Evolutionary conservation across 2,113 vertebrate genomes (phyloP), one percentile per base, ranked within the genome.

Genomic region (Ammospiza caudacuta): DNA sequence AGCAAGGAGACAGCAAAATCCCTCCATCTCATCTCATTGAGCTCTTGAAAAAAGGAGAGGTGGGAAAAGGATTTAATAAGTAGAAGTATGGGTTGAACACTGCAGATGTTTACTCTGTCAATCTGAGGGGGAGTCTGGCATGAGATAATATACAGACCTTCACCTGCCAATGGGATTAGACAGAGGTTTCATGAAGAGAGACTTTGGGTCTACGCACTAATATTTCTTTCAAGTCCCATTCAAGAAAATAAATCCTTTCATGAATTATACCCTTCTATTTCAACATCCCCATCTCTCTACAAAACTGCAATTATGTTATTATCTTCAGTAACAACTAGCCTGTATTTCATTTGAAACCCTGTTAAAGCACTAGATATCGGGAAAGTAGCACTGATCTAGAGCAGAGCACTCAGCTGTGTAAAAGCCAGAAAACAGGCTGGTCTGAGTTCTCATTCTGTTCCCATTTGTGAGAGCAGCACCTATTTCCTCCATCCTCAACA

Each of bases 241-340:
- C 79, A 78, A 92, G 59, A 87, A 92, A 89, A 39, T 25, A 57
- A 77, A 62, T 52, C n/a, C 16, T 84, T 78, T 82, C 35, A 70
- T 25, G 6, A 83, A 68, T 82, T 52, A 31, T 25, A 35, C 39
- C 52, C 12, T 55, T n/a, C 31, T 37, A 59, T 22, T 33, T 92
- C 84, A 51, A 21, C 51, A 92, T 83, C 31, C 39, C 22, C 16
- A 55, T 35, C 23, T 81, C 55, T 52, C 58, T 67, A 64, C 27
- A 80, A 83, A 92, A 78, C 44, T 54, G 19, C 52, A 54, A 59
- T 82, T 82, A 49, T 5, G 17, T 47, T 33, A 62, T 44, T 69
- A 58, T 49, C 62, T 88, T 92, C 75, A 82, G 1, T 39, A 90
- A 68, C 25, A 72, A 68, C 44, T 43, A 80, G 5, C 10, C 29